Evolutionary conservation across 2,888 invertebrate species (phyloP), one percentile per base, ranked within the genome.

Genomic region (Plutella xylostella): DNA sequence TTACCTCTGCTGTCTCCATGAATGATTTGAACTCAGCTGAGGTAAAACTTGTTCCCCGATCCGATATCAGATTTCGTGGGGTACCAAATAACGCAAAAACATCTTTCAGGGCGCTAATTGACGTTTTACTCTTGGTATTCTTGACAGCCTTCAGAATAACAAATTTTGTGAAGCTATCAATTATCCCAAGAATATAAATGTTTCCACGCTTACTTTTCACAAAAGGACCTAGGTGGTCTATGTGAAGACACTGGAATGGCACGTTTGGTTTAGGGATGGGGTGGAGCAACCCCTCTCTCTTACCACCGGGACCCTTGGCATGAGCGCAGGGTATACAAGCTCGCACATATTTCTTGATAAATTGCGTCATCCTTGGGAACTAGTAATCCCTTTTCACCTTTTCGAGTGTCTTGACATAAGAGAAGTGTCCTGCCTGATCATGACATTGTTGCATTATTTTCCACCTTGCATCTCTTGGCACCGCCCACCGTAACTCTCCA

Each of bases 381-480:
- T 44, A 42, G 22, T 30, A 42, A 12, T 25, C 21, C 12, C 19
- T 33, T 9, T 19, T 20, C 12, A 43, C 34, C 14, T 22, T 33
- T 19, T 48, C 42, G n/a, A 54, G 14, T 15, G 52, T 56, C 42
- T 57, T 55, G 14, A 53, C 53, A 0, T 49, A 15, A 2, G 39
- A 35, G 40, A 55, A 56, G 38, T 60, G 58, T 9, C 58, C 58
- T 9, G 48, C 45, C 14, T 56, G 50, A 46, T 60, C 57, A 38
- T 60, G 57, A 22, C 17, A 34, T 6, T 15, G 15, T 15, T 17
- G 34, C 9, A 14, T 15, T 15, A 15, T 15, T 9, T 15, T 14
- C 34, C 34, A 34, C 17, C 15, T 6, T 9, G 17, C 34, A 17
- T 17, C 34, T 15, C 17, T n/a, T 15, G 34, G 34, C 14, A 34